A percentile compares a stretch with the other conserved stretches of the same genome.
These are phyloP conservation scores for Sus scrofa DNA, from an alignment of 2,113 vertebrate genomes.

Conservation along the genomic window DNA sequence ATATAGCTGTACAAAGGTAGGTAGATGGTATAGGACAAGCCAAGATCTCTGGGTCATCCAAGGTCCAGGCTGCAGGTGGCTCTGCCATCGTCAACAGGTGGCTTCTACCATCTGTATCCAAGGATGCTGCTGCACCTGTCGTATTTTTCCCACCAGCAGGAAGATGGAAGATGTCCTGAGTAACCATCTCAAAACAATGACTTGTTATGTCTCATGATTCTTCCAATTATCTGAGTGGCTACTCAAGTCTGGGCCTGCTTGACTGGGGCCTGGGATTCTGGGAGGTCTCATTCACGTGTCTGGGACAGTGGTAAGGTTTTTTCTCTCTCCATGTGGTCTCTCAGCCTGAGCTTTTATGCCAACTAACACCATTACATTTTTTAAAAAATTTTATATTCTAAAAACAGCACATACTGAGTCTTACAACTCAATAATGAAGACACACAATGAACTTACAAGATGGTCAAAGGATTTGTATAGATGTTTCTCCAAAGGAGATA, in stretches of 20 bases:
- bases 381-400: background rate
- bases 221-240: background rate
- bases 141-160: background rate
- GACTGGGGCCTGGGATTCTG: background rate
- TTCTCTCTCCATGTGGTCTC: background rate
- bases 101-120: background rate
- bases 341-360: background rate
- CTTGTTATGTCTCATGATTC: too few species aligned
- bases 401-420: background rate
- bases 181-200: too few species aligned
- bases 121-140: background rate
- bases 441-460: background rate
- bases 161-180: background rate
- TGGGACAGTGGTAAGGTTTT: background rate
- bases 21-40: too few species aligned
- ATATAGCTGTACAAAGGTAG: too few species aligned
- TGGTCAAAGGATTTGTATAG: background rate
- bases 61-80: background rate
- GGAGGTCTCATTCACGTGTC: background rate
- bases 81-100: too few species aligned
- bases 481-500: background rate
- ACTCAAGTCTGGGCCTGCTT: background rate
- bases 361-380: background rate
- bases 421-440: background rate
- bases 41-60: too few species aligned